Percentiles rank a stretch among this genome's conserved stretches.
Conservation (phyloP, 2,888 invertebrate species). For the Electrophaes corylata region DNA sequence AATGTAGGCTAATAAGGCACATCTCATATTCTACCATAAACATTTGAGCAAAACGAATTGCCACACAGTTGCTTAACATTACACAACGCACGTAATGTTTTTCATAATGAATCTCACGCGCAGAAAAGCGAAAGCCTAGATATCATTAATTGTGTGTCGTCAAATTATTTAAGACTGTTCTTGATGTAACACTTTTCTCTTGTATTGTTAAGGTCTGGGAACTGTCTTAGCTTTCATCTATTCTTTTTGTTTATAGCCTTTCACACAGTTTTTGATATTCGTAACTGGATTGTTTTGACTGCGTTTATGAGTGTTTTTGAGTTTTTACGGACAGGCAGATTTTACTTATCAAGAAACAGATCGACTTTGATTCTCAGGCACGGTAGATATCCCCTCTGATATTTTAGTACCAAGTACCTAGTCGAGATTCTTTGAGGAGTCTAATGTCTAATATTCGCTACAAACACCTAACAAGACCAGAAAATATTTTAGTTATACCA, state of each 20-base stretch:
- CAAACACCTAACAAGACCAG: no score
- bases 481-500: no score
- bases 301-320: not conserved
- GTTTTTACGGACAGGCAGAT: not conserved
- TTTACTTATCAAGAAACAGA: no score
- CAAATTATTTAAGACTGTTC: conserved; percentile 49
- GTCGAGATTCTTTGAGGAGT: no score
- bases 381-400: no score
- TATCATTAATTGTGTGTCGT: conserved; percentile 62
- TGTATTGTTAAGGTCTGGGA: conserved; percentile 37
- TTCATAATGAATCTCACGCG: conserved; percentile 44
- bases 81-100: conserved; percentile 27
- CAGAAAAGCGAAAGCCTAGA: conserved; percentile 57
- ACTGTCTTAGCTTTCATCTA: conserved; percentile 39
- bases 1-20: conserved; percentile 12
- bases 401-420: no score
- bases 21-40: not conserved
- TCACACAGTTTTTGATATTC: conserved; percentile 34
- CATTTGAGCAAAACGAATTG: conserved; percentile 10
- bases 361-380: no score
- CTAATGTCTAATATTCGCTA: no score
- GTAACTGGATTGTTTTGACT: conserved; percentile 7
- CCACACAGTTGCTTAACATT: conserved; percentile 23
- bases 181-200: conserved; percentile 58
- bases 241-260: conserved; percentile 34